Evolutionary conservation across 2,888 invertebrate species (phyloP), one percentile per base, ranked within the genome.

Genomic region (Hartigia nigra): DNA sequence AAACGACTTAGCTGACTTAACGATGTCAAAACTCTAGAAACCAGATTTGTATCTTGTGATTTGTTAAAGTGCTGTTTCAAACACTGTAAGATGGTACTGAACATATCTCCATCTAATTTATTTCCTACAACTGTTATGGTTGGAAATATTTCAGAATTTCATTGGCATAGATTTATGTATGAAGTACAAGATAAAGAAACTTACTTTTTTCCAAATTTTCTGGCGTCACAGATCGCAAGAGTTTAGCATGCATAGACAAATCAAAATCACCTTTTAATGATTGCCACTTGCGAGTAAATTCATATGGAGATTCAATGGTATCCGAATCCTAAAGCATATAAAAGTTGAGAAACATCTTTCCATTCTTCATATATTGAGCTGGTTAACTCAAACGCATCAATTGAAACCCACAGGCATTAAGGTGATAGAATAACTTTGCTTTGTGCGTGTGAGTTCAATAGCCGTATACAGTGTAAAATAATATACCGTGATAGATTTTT

Each of bases 71-170:
- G 89, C 69, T 81, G 82, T 72, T 90, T 89, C 32, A 92, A 83
- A 78, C 92, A 92, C 72, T 84, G 88, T 14, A 92, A 79, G 37
- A 92, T 90, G 9, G 80, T 86, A 76, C 88, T 90, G 74, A 92
- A 88, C 90, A 92, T 92, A 23, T 85, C 83, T 23, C 90, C 91
- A 72, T 92, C 92, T 70, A 92, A 82, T 84, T 92, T 92, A 76
- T 88, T 91, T 14, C 92, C 92, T 85, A 92, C 88, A 75, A 92
- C 92, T 92, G 82, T 78, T 55, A 55, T 55, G 9, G 23, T 55
- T 55, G 23, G 23, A 9, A 23, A 31, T 4, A 36, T 74, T 75
- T 34, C 1, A 36, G 70, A 76, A 79, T 35, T 36, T 69, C 12
- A 70, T 70, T 31, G n/a, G 5, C 70, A 77, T 69, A 32, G 31